Percentiles rank a stretch among this genome's conserved stretches.
phyloP scores from a whole-genome alignment of 2,888 invertebrate genomes.

The Drosophila lutescens region DNA sequence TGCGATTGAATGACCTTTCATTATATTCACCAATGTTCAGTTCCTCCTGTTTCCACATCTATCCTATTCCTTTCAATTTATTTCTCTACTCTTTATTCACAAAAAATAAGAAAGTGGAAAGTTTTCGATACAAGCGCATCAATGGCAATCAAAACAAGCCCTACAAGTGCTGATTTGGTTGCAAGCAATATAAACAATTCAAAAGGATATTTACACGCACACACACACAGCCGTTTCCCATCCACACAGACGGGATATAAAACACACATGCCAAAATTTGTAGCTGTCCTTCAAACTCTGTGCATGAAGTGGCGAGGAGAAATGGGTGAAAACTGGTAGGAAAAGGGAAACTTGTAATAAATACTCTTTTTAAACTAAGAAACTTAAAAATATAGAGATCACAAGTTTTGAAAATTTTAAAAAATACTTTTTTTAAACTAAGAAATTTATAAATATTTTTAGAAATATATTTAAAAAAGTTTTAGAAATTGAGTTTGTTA shows the following conservation, averaged over 20 bases:
- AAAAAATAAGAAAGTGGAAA: conserved; percentile 8
- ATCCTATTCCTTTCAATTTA: conserved; percentile 13
- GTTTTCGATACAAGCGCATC: conserved; percentile 53
- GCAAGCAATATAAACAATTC: conserved; percentile 70
- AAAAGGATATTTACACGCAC: conserved; percentile 50
- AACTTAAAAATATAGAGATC: no score
- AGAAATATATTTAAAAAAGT: no score
- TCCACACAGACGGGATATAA: conserved; percentile 14
- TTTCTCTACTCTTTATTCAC: conserved; percentile 3
- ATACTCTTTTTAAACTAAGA: conserved; percentile 1
- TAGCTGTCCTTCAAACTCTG: conserved; percentile 45
- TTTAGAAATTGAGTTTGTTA: no score
- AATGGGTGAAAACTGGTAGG: conserved; percentile 1
- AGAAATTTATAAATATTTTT: no score
- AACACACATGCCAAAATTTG: conserved; percentile 52
- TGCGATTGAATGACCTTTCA: conserved; percentile 74
- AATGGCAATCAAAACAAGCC: conserved; percentile 78
- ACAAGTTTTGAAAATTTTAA: no score
- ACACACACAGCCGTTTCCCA: conserved; percentile 13
- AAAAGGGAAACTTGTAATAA: background rate
- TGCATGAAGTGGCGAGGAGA: conserved; percentile 6
- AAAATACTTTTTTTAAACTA: no score
- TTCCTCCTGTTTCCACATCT: conserved; percentile 8
- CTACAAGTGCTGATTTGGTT: conserved; percentile 76
- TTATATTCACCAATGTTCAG: conserved; percentile 51